Evolutionary conservation across 2,797 vertebrate genomes (phyloP), one percentile per base, ranked within the genome.

Genomic region (Gastrophryne carolinensis): DNA sequence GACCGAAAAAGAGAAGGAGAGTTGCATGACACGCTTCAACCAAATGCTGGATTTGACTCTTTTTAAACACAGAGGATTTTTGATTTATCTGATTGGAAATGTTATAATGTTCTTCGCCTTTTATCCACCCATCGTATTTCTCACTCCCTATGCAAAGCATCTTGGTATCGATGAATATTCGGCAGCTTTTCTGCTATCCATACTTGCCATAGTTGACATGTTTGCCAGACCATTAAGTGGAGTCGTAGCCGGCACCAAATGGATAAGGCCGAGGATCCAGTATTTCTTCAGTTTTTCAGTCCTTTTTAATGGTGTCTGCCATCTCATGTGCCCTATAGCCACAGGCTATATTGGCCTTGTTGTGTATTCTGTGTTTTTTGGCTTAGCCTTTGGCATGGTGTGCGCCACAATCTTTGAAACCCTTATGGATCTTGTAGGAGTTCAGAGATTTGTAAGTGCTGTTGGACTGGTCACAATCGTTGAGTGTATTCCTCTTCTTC

Each of bases 391-490:
- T 0, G 92, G 90, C 60, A 92, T 93, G 89, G 90, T 90, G 24
- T 93, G 92, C 9, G 89, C 91, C 27, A 80, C 95, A 79, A 90
- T 93, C 37, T 95, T 94, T 39, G 93, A 94, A 85, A 93, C 89
- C 0, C 91, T 94, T 35, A 92, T 93, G 92, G 90, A 92, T 79
- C 84, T 92, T 1, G 91, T 94, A 81, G 93, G 93, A 69, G 86
- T 83, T 8, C 49, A 85, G 1, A 84, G 85, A 17, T 94, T 93
- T 81, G 88, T 91, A 9, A 93, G 88, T 0, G 91, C 92, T 0
- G 88, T 95, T 1, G 91, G 92, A 67, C 83, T 94, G 15, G 90
- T 94, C 82, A 95, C 93, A 63, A 90, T 95, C 34, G 87, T 91
- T 0, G 90, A 94, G 81, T 93, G 91, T 81, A 87, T 92, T 77